Evolutionary conservation across 2,888 invertebrate genomes (phyloP).

Genomic region (Diadegma fenestrale): DNA sequence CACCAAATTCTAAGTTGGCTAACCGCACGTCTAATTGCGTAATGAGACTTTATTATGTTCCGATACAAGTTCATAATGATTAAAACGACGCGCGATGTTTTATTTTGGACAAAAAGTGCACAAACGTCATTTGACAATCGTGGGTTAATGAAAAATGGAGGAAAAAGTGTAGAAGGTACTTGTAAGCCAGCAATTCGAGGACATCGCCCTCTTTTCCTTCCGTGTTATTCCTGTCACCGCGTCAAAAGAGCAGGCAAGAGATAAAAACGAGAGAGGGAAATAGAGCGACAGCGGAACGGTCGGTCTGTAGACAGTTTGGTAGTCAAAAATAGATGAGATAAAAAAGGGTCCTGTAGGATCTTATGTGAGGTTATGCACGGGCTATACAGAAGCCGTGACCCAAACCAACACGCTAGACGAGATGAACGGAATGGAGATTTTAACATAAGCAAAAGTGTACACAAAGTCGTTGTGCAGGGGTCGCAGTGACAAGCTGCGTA

Average conservation of each 20-base stretch:
- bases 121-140: not conserved
- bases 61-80: not conserved
- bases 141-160: not conserved
- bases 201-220: slow-evolving; percentile 61
- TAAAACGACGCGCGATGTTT: not conserved
- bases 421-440: slow-evolving; percentile 50
- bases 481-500: slow-evolving; percentile 34
- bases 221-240: slow-evolving; percentile 61
- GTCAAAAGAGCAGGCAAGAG: slow-evolving; percentile 13
- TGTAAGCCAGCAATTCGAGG: slow-evolving; percentile 49
- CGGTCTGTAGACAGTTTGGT: slow-evolving; percentile 14
- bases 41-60: not conserved
- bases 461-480: slow-evolving; percentile 15
- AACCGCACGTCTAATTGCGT: not conserved
- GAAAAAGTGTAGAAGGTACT: not conserved
- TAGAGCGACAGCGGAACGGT: slow-evolving; percentile 27
- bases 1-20: not conserved
- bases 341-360: slow-evolving; percentile 52
- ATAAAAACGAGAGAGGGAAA: slow-evolving; percentile 29
- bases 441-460: slow-evolving; percentile 16
- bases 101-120: not conserved
- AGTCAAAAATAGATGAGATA: slow-evolving; percentile 59
- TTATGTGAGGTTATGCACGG: slow-evolving; percentile 30
- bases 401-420: slow-evolving; percentile 50
- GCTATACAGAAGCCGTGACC: not conserved